Evolutionary conservation across 2,797 vertebrate genomes (phyloP).

Genomic region (Neosilurus mollespiculum): DNA sequence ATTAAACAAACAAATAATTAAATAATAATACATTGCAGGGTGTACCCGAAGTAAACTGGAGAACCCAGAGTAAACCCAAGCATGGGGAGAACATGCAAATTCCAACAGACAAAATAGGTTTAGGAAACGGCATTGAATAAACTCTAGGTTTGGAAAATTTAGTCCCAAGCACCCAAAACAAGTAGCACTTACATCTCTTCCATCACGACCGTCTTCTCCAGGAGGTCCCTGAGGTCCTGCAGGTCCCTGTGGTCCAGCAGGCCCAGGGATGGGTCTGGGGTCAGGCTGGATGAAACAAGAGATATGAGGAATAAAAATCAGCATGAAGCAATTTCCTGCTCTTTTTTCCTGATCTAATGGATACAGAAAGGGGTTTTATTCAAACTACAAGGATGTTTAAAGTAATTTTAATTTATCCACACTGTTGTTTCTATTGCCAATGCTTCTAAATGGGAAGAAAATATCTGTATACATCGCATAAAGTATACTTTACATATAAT

Average conservation of each 20-base stretch:
- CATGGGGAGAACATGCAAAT: no score
- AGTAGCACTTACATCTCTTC: conserved; percentile 72
- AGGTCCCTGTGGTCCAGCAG: conserved; percentile 69
- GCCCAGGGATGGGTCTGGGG: conserved; percentile 71
- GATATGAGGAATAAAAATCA: conserved; percentile 34
- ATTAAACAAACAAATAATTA: background rate
- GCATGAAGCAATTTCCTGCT: background rate
- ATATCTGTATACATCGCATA: background rate
- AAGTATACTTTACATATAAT: background rate
- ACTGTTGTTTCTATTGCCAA: background rate
- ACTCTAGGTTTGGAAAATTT: background rate
- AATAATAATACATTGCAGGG: no score
- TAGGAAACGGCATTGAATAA: no score
- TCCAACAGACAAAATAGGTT: background rate
- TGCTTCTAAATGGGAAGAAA: no score
- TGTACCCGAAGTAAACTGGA: no score
- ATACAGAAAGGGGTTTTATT: background rate
- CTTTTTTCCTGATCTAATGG: background rate
- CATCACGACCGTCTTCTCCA: conserved; percentile 77
- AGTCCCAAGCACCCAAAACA: background rate
- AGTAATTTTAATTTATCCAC: background rate
- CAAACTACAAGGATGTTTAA: background rate
- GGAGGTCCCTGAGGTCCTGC: conserved; percentile 70
- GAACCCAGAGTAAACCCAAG: no score
- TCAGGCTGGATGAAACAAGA: conserved; percentile 68